Evolutionary conservation across 1,140 invertebrate species (phyloP).

Genomic region (Caenorhabditis inopinata): DNA sequence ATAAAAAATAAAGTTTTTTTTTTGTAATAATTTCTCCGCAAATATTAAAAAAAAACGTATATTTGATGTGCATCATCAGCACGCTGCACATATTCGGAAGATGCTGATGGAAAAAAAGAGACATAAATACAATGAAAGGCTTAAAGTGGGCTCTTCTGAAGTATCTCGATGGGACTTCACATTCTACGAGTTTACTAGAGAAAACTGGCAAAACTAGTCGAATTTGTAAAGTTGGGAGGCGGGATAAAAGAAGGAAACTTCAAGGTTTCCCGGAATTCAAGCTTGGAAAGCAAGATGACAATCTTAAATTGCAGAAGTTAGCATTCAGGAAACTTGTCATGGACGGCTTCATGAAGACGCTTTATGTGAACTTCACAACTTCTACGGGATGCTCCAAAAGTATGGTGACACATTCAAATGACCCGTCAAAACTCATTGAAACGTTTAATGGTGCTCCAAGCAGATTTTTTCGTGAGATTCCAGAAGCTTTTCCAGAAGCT

Average conservation of each 20-base stretch:
- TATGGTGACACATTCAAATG: no score
- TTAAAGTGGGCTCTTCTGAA: conserved; percentile 27
- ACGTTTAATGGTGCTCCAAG: no score
- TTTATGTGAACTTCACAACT: no score
- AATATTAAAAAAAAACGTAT: background rate
- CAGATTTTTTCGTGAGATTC: no score
- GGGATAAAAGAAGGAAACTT: background rate
- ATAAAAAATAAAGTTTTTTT: background rate
- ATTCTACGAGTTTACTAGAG: background rate
- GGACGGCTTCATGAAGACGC: no score
- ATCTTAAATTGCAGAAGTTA: no score
- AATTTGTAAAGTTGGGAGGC: background rate
- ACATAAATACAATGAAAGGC: conserved; percentile 21
- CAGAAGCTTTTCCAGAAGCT: no score
- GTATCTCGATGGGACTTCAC: conserved; percentile 11
- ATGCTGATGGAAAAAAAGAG: background rate
- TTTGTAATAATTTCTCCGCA: background rate
- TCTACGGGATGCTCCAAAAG: no score
- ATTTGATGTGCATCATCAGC: background rate
- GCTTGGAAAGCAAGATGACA: no score
- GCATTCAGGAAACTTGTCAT: no score
- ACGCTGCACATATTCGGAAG: background rate
- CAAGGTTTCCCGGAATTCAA: no score
- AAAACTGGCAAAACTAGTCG: background rate
- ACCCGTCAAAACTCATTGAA: no score